Base-by-base conservation (phyloP, 2,797 vertebrate genomes). In the Huso huso region DNA sequence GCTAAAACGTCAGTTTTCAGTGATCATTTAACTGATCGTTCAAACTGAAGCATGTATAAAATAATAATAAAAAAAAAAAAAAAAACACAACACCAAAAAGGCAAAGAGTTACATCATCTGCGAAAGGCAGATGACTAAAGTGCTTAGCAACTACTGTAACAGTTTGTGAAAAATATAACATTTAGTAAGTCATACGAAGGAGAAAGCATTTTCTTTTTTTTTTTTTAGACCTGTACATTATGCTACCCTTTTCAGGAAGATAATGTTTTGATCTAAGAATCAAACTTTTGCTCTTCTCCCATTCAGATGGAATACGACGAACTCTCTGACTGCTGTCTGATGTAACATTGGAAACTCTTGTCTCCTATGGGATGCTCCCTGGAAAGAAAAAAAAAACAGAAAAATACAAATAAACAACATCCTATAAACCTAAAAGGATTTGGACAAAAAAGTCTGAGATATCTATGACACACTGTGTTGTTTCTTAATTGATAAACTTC, bases 341-440 rank as follows among this genome's bases (percentile, higher is more conserved):
- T 90, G 79, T 96, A 98, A 51, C 88, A 96, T 81, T 99, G 95
- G 84, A 98, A 96, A 80, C 94, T 95, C 83, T 97, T 95, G 83
- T 99, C 97, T 75, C 96, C 97, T 8, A 99, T 98, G 0, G 97
- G 97, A 83, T 98, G 94, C 70, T 99, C 95, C 80, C 97, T 99
- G 70, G 6, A 72, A 72, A 64, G 51, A 65, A 11, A 64, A 10
- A 10, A n/a, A 23, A 51, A n/a, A 57, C 6, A 6, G 12, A 18
- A 18, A 18, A 37, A 37, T 37, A 7, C 10, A 37, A 4, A 37
- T 37, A 37, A 37, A 37, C 37, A 37, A 37, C 37, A 37, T 37
- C 37, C 37, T 37, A 37, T 37, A 37, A 37, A 4, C 37, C 37
- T 37, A 37, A 37, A 37, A 37, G 37, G 37, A 37, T 4, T 37